phyloP scores from a whole-genome alignment of 2,888 invertebrate species.

The Xestia c-nigrum region DNA sequence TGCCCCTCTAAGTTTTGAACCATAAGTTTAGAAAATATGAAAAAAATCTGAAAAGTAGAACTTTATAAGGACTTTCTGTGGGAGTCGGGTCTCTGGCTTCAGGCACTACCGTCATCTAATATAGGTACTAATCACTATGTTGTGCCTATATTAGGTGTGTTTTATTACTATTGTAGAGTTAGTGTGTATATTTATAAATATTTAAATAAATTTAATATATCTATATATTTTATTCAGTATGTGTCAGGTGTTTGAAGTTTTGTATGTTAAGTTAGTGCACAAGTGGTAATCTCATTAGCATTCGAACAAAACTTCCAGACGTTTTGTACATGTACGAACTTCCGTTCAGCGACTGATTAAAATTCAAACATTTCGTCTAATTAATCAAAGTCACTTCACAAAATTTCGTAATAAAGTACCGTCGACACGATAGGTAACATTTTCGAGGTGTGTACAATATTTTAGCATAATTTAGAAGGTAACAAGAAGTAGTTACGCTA shows the following conservation, averaged over 20 bases:
- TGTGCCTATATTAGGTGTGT: too few relatives aligned
- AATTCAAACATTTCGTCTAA: constrained; percentile 47
- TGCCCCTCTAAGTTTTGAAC: too few relatives aligned
- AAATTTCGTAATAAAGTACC: constrained; percentile 27
- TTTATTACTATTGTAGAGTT: too few relatives aligned
- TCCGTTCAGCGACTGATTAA: constrained; percentile 24
- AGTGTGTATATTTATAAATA: too few relatives aligned
- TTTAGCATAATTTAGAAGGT: constrained; percentile 7
- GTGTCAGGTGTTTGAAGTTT: neutral
- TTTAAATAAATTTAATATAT: too few relatives aligned
- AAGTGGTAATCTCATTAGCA: neutral
- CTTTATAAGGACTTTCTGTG: too few relatives aligned
- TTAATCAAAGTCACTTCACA: constrained; percentile 52
- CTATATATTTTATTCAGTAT: too few relatives aligned
- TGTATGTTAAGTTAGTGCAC: neutral
- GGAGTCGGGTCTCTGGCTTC: too few relatives aligned
- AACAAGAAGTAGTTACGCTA: neutral
- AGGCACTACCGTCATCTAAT: too few relatives aligned
- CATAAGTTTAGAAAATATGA: too few relatives aligned
- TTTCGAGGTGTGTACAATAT: constrained; percentile 1
- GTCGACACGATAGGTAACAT: constrained; percentile 20
- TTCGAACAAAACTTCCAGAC: neutral
- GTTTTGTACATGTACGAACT: constrained; percentile 3
- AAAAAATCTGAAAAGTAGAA: too few relatives aligned
- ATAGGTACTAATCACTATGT: too few relatives aligned